Conservation (phyloP, 2,888 invertebrate genomes). For the Allacma fusca region DNA sequence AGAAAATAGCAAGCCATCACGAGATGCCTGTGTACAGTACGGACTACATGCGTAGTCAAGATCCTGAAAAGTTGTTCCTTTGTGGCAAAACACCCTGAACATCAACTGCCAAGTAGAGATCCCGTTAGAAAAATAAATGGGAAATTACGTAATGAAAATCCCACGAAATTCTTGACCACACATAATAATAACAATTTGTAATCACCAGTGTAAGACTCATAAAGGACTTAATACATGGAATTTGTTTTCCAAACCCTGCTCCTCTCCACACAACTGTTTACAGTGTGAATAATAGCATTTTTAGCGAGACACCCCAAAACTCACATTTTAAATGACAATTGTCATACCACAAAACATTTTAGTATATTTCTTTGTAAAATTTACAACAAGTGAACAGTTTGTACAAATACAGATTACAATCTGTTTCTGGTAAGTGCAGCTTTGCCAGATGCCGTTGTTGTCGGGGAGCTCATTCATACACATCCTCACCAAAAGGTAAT, state of each 20-base stretch:
- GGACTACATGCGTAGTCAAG: too few species aligned
- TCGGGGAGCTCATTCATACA: background rate
- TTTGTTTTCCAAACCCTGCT: background rate
- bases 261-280: background rate
- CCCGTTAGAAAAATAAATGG: conserved; percentile 33
- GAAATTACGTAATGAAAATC: conserved; percentile 36
- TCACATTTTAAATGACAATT: too few species aligned
- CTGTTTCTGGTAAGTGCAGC: background rate
- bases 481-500: background rate
- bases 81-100: background rate
- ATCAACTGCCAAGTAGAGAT: background rate
- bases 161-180: conserved; percentile 40
- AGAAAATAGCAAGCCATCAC: too few species aligned
- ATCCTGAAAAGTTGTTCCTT: too few species aligned
- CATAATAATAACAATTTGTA: conserved; percentile 26
- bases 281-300: too few species aligned
- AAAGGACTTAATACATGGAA: background rate
- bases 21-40: too few species aligned
- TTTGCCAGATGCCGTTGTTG: background rate
- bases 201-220: conserved; percentile 2
- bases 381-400: too few species aligned
- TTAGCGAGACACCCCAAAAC: too few species aligned
- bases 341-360: too few species aligned
- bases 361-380: too few species aligned
- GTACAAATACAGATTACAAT: too few species aligned